Percentiles rank a stretch among this genome's conserved stretches.
Conservation (phyloP, 2,888 invertebrate species). For the Norana najaformis region DNA sequence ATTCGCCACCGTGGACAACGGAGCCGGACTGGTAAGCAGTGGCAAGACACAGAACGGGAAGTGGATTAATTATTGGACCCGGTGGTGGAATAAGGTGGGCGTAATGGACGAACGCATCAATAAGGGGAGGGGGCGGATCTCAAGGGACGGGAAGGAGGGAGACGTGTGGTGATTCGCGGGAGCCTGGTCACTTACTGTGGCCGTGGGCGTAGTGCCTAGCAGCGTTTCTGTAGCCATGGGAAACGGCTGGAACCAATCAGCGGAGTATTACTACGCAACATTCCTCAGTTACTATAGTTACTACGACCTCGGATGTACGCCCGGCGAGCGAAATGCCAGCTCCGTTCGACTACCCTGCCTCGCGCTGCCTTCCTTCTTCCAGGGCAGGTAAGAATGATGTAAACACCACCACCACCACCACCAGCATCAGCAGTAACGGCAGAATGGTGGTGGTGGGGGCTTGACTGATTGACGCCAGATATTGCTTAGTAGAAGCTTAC, state of each 20-base stretch:
- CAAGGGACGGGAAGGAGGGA: not conserved
- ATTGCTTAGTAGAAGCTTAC: not conserved
- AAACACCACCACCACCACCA: not conserved
- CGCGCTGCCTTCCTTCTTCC: not conserved
- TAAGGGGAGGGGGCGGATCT: not conserved
- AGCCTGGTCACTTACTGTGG: not conserved
- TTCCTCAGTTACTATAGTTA: slow-evolving; percentile 1
- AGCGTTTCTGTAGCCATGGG: not conserved
- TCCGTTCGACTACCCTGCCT: slow-evolving; percentile 13
- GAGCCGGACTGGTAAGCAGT: not conserved
- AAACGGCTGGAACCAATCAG: not conserved
- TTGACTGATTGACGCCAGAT: not conserved
- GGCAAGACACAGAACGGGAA: not conserved
- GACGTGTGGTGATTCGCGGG: not conserved
- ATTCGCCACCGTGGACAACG: not conserved
- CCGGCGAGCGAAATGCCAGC: not conserved
- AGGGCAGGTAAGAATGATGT: not conserved
- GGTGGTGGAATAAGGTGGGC: no score
- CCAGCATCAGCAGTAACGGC: not conserved
- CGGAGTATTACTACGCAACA: not conserved
- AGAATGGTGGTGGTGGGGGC: not conserved
- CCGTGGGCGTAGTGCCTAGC: not conserved
- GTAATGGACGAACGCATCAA: no score
- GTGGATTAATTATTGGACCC: not conserved
- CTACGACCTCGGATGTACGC: slow-evolving; percentile 13